Evolutionary conservation across 2,888 invertebrate species (phyloP).

Genomic region (Danaus chrysippus): DNA sequence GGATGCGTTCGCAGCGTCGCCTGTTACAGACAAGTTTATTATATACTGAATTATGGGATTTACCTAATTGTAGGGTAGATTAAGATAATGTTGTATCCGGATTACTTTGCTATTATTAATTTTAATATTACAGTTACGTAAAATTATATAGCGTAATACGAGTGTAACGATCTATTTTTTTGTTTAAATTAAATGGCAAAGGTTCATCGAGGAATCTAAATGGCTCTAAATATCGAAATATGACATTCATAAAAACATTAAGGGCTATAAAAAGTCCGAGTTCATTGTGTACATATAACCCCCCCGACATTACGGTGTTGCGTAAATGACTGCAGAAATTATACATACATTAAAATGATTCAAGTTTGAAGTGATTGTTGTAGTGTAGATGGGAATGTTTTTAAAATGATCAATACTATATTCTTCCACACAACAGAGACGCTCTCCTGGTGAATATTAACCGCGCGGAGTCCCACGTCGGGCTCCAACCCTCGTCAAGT

Average conservation of each 20-base stretch:
- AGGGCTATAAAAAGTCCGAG: slow-evolving; percentile 25
- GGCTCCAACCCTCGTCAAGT: slow-evolving; percentile 34
- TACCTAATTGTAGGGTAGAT: slow-evolving; percentile 5
- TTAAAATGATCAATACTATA: not conserved
- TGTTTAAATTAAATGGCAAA: slow-evolving; percentile 3
- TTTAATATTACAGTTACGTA: too few species aligned
- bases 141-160: too few species aligned
- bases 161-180: not conserved
- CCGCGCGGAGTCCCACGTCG: slow-evolving; percentile 15
- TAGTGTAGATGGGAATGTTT: too few species aligned
- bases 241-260: slow-evolving; percentile 32
- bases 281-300: not conserved
- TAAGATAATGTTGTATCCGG: not conserved
- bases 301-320: not conserved
- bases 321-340: not conserved
- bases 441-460: not conserved
- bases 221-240: slow-evolving; percentile 26
- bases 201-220: slow-evolving; percentile 23
- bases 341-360: too few species aligned
- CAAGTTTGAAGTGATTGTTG: too few species aligned
- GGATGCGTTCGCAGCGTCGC: slow-evolving; percentile 22
- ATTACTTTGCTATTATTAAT: not conserved
- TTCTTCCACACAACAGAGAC: not conserved
- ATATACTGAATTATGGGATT: slow-evolving; percentile 7
- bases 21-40: slow-evolving; percentile 15